Base-by-base conservation (phyloP, 2,113 vertebrate genomes). In the Malurus elegans region DNA sequence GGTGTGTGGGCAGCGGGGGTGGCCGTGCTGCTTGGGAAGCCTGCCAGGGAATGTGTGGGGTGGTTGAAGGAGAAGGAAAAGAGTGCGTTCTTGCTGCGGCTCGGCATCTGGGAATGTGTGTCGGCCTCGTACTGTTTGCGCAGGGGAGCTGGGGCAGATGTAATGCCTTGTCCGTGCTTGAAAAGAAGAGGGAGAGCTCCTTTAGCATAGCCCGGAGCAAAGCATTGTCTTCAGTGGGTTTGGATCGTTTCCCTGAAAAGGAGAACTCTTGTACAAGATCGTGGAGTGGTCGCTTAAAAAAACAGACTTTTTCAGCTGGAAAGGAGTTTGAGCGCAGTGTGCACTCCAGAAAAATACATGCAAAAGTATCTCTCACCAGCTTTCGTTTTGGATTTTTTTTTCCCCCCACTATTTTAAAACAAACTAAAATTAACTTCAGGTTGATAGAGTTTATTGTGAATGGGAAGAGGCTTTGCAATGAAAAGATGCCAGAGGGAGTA, bases 341-440 rank as follows among this genome's bases (percentile, higher is more conserved):
- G 31, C 15, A 0, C n/a, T 47, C 48, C 9, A 1, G 56, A 13
- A 48, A 48, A 26, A 19, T 25, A 16, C 26, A 36, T 38, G 19
- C 25, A 12, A 3, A 47, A 31, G 6, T 3, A 6, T 53, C 14
- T 60, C 18, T 64, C 17, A 2, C 31, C 5, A 4, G 4, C 6
- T 42, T 31, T 56, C 1, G 8, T 8, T 0, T 6, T 28, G 44
- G n/a, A n/a, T n/a, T n/a, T n/a, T n/a, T n/a, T n/a, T n/a, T n/a
- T n/a, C n/a, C n/a, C n/a, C n/a, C n/a, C n/a, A n/a, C 28, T 2
- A 1, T 73, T 45, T 53, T 38, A 38, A 38, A 38, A 38, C 38
- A 38, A 38, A 38, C 38, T 38, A 47, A 60, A 67, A 24, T 9
- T 10, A 51, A 24, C 16, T 44, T 18, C 14, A 40, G 44, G 38